Base-by-base conservation (phyloP, 2,113 vertebrate species). In the Psittacula cyanocephala region DNA sequence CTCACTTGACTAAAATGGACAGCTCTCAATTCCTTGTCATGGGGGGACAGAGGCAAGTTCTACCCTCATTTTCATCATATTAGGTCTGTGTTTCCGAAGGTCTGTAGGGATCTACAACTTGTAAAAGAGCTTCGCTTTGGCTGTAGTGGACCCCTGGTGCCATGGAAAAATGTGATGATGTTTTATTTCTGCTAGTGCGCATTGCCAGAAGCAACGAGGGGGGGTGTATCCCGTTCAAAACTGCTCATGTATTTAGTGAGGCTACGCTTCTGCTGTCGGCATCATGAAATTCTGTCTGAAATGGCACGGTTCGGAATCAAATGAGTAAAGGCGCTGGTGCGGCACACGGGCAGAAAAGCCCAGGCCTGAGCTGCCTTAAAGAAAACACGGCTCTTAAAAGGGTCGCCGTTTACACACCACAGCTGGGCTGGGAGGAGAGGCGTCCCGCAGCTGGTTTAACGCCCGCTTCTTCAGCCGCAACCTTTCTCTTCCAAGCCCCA, bases 31-130 rank as follows among this genome's bases (percentile, higher is more conserved):
- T 27, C 28, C 13, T 17, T 7, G 33, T 27, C 33, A 1, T 0
- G 25, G 4, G 18, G 15, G 37, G 12, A 78, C 28, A 11, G 18
- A 13, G 11, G 6, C 5, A 16, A n/a, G 35, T n/a, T 24, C 35
- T 24, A 15, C 6, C 7, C 17, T 6, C 2, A 13, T 59, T 67
- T 17, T 8, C 35, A 13, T 37, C 31, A 4, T 0, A 2, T 6
- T 3, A 44, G 17, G 19, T 3, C 24, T 4, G 5, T 0, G 1
- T 60, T 77, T 52, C n/a, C 33, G 17, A 1, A 0, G 17, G 15
- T 76, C 25, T 27, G 15, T 9, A 3, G 20, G 7, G 31, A 20
- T 10, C 6, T 13, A 3, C 6, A 59, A 35, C 22, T 35, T 35
- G n/a, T 25, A 6, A 17, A 3, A 44, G n/a, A 46, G 11, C 6